phyloP scores from a whole-genome alignment of 2,888 invertebrate genomes.

The Noctua janthe region DNA sequence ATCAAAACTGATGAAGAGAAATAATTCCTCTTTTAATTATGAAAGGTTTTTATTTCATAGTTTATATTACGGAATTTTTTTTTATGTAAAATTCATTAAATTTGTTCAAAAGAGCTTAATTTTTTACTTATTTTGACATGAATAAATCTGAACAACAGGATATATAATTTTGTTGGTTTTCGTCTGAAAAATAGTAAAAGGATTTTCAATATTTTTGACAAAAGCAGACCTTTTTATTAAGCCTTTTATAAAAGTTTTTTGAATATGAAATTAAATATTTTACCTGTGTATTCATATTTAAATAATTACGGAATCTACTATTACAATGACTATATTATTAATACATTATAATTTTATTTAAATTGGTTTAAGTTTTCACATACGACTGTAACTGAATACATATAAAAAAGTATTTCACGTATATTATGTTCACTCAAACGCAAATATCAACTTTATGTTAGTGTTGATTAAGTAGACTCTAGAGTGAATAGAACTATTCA shows the following conservation, averaged over 20 bases:
- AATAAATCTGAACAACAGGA: conserved; percentile 16
- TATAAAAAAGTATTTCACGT: background rate
- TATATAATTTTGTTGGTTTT: conserved; percentile 3
- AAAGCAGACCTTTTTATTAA: conserved; percentile 2
- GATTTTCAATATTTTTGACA: conserved; percentile 11
- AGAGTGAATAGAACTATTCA: background rate
- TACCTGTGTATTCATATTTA: background rate
- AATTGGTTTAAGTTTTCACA: background rate
- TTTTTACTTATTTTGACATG: conserved; percentile 10
- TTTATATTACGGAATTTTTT: background rate
- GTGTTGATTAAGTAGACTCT: background rate
- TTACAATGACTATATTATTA: background rate
- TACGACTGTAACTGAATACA: background rate
- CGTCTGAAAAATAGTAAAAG: conserved; percentile 5
- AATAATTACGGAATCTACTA: background rate
- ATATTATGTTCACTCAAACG: background rate
- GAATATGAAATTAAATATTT: conserved; percentile 16
- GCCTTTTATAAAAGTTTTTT: conserved; percentile 4
- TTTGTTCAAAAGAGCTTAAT: background rate
- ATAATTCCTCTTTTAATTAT: conserved; percentile 33
- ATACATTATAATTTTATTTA: background rate
- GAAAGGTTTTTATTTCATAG: conserved; percentile 25
- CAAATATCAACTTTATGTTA: background rate
- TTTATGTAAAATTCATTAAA: conserved; percentile 20
- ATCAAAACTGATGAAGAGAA: conserved; percentile 15